Percentiles rank a stretch among this genome's conserved stretches.
Conservation (phyloP, 2,888 invertebrate genomes). For the Caenorhabditis uteleia region DNA sequence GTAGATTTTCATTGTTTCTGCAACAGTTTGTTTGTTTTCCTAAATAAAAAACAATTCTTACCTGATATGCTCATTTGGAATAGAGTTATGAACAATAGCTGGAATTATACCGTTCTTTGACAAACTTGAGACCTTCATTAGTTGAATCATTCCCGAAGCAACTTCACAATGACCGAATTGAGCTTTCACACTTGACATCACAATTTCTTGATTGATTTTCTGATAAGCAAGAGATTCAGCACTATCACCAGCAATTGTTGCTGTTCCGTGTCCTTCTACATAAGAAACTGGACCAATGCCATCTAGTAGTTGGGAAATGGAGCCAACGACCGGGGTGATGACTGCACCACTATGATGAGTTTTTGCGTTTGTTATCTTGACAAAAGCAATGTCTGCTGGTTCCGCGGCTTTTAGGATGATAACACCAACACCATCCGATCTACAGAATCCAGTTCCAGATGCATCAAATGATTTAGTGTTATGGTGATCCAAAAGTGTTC, state of each 20-base stretch:
- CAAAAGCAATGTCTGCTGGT: constrained; percentile 5
- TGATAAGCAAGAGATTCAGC: constrained; percentile 34
- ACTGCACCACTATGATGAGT: constrained; percentile 41
- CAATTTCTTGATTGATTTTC: constrained; percentile 21
- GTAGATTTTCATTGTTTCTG: constrained; percentile 30
- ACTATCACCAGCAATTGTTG: constrained; percentile 35
- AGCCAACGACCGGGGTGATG: constrained; percentile 44
- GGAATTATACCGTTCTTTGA: constrained; percentile 27
- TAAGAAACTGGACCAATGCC: constrained; percentile 33
- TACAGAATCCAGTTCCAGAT: constrained; percentile 40
- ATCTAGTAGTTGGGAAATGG: constrained; percentile 36
- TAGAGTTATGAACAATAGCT: constrained; percentile 35
- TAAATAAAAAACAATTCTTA: neutral
- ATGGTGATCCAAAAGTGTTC: constrained; percentile 32
- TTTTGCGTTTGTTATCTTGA: constrained; percentile 23
- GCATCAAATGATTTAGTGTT: constrained; percentile 42
- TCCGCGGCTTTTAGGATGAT: constrained; percentile 33
- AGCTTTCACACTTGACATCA: constrained; percentile 47
- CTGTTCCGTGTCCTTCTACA: constrained; percentile 45
- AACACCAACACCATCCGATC: constrained; percentile 47
- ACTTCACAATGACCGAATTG: constrained; percentile 51
- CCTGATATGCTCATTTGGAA: constrained; percentile 46
- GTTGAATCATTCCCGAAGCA: constrained; percentile 46
- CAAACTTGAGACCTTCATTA: constrained; percentile 34
- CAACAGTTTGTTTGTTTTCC: neutral